phyloP scores from a whole-genome alignment of 1,140 invertebrate genomes.

The Drosophila pseudoananassae region DNA sequence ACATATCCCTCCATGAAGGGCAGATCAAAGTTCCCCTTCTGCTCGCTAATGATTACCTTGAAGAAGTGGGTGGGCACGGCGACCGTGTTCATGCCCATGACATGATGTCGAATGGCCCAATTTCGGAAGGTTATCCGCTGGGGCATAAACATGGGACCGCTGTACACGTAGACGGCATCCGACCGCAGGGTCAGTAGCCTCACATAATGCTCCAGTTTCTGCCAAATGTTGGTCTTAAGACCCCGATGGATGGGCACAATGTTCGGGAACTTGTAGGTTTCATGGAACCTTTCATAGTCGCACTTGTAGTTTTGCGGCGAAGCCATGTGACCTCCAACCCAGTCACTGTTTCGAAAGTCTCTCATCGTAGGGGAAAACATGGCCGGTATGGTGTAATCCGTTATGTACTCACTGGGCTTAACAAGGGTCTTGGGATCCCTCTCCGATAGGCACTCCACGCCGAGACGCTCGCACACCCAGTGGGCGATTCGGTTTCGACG shows the following conservation, averaged over 20 bases:
- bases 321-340: slow-evolving; percentile 93
- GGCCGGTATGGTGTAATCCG: slow-evolving; percentile 95
- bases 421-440: slow-evolving; percentile 90
- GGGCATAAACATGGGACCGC: slow-evolving; percentile 97
- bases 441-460: slow-evolving; percentile 78
- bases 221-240: slow-evolving; percentile 97
- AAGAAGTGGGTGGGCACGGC: slow-evolving; percentile 99
- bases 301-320: slow-evolving; percentile 89
- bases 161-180: slow-evolving; percentile 96
- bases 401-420: slow-evolving; percentile 92
- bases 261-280: slow-evolving; percentile 94
- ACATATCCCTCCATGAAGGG: slow-evolving; percentile 96
- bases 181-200: slow-evolving; percentile 90
- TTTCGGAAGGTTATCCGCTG: slow-evolving; percentile 93
- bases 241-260: slow-evolving; percentile 97
- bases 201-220: slow-evolving; percentile 94
- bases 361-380: slow-evolving; percentile 90
- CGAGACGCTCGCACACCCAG: slow-evolving; percentile 99
- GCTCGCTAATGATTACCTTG: slow-evolving; percentile 94
- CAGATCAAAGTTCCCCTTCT: slow-evolving; percentile 84
- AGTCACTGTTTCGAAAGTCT: slow-evolving; percentile 91
- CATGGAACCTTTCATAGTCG: slow-evolving; percentile 94
- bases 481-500: slow-evolving; percentile 93
- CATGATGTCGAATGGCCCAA: slow-evolving; percentile 96
- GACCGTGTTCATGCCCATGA: slow-evolving; percentile 96